Evolutionary conservation across 2,888 invertebrate genomes (phyloP).

Genomic region (Leptinotarsa juncta): DNA sequence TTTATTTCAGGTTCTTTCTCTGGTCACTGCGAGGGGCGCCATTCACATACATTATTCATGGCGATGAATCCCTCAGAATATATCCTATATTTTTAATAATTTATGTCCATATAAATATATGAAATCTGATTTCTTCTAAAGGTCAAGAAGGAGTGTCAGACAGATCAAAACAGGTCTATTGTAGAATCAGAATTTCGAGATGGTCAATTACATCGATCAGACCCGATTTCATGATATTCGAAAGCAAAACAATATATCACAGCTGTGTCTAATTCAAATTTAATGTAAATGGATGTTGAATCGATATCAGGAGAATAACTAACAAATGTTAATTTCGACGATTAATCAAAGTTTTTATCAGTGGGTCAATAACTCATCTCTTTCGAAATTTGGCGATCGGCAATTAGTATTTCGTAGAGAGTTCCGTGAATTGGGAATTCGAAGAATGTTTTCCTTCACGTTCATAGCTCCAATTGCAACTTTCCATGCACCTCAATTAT

Average conservation of each 20-base stretch:
- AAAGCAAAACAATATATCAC: conserved; percentile 9
- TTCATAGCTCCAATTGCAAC: no score
- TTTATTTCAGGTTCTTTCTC: neutral
- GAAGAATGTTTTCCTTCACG: no score
- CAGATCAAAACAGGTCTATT: conserved; percentile 21
- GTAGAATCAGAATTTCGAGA: conserved; percentile 29
- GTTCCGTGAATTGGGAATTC: no score
- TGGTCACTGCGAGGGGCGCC: neutral
- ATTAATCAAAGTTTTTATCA: conserved; percentile 12
- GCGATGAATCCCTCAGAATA: neutral
- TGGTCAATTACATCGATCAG: conserved; percentile 6
- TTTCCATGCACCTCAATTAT: no score
- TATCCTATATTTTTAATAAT: conserved; percentile 20
- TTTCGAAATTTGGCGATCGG: neutral
- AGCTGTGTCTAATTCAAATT: conserved; percentile 17
- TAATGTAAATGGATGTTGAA: conserved; percentile 17
- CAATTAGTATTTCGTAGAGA: no score
- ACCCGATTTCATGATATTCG: neutral
- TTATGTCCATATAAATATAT: conserved; percentile 31
- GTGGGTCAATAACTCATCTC: conserved; percentile 8
- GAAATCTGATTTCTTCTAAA: conserved; percentile 32
- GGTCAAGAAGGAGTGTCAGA: conserved; percentile 36
- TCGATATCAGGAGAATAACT: conserved; percentile 9
- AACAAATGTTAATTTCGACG: conserved; percentile 16
- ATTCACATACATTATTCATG: conserved; percentile 28